Evolutionary conservation across 1,140 invertebrate genomes (phyloP), one percentile per base, ranked within the genome.

Genomic region (Scaptomyza montana): DNA sequence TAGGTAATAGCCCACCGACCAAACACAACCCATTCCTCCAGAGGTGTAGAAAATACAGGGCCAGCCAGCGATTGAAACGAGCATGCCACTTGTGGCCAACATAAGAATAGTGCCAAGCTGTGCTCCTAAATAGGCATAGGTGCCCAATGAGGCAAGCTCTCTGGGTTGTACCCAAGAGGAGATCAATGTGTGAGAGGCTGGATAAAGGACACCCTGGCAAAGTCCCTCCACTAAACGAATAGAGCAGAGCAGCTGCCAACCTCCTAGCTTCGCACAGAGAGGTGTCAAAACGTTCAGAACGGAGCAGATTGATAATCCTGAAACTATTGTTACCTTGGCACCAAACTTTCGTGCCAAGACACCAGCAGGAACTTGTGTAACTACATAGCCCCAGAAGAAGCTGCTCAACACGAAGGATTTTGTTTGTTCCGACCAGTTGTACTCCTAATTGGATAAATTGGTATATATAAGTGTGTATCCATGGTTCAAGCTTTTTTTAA

Each of bases 31-130:
- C 0, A 94, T 55, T 5, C 89, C 93, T 39, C 96, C 97, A 78
- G 97, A 96, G 0, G 94, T 86, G 80, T 97, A 97, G 91, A 97
- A 97, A 6, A 96, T 94, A 50, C 94, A 93, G 1, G 95, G 95
- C 96, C 96, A 97, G 1, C 96, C 96, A 2, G 93, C 72, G 30
- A 94, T 94, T 5, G 85, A 47, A 91, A 97, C 93, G 3, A 95
- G 93, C 3, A 49, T 0, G 1, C 70, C 70, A 43, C 70, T 73
- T 1, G 70, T 54, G 25, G 63, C 63, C 64, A 73, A n/a, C 4
- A 96, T 89, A 0, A 97, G 94, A 2, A 95, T 95, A 1, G 95
- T 96, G 3, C 96, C 96, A 69, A 96, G 94, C 79, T 95, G 94
- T 1, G 93, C 93, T 2, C 95, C 95, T 85, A 93, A 92, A 90